Conservation (phyloP, 1,140 invertebrate species). For the Drosophila virilis region DNA sequence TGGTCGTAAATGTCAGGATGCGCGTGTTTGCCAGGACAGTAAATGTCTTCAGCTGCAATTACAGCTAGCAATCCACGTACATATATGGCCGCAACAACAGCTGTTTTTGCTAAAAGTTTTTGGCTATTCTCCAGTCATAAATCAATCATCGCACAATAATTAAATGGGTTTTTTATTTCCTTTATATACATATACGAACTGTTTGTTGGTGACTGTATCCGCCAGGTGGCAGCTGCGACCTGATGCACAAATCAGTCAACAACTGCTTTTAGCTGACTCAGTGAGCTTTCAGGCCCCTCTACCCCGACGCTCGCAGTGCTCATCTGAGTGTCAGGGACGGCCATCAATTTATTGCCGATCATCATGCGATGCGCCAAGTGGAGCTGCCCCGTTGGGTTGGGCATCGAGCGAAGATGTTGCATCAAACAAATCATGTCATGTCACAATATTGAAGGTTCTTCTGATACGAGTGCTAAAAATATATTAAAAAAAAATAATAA, state of each 20-base stretch:
- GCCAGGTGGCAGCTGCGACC: conserved; percentile 13
- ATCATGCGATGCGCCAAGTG: conserved; percentile 61
- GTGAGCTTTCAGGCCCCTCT: conserved; percentile 18
- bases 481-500: conserved; percentile 23
- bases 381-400: conserved; percentile 12
- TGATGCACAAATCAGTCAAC: conserved; percentile 35
- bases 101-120: background rate
- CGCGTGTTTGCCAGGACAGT: conserved; percentile 67
- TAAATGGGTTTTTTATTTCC: conserved; percentile 46
- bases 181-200: background rate
- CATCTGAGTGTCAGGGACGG: conserved; percentile 25
- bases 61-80: conserved; percentile 32
- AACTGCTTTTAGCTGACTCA: conserved; percentile 76
- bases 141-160: conserved; percentile 61
- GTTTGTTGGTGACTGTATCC: conserved; percentile 25
- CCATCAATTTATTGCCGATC: conserved; percentile 75
- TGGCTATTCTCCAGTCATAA: conserved; percentile 48
- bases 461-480: conserved; percentile 54
- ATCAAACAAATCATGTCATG: conserved; percentile 66
- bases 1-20: conserved; percentile 78
- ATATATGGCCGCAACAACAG: background rate
- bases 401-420: conserved; percentile 7
- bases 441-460: conserved; percentile 70
- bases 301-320: background rate
- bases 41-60: conserved; percentile 82